Conservation (phyloP, 2,113 vertebrate genomes). For the Hirundichthys speculiger region DNA sequence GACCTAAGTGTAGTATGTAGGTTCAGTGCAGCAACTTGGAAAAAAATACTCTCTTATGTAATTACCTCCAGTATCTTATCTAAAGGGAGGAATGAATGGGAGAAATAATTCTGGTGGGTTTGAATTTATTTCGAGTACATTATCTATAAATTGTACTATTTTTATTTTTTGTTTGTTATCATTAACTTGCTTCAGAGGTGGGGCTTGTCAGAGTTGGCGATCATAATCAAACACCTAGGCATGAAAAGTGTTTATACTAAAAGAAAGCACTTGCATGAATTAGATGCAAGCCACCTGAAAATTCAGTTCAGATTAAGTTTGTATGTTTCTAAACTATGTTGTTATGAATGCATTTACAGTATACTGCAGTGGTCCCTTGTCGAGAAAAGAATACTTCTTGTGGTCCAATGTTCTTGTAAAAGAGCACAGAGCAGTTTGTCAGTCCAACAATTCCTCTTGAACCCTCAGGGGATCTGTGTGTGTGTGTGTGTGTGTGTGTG, state of each 20-base stretch:
- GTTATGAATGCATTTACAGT: neutral
- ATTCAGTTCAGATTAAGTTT: neutral
- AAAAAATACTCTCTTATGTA: neutral
- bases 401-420: conserved; percentile 16
- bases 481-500: conserved; percentile 12
- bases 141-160: too few relatives aligned
- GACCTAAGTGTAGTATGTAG: conserved; percentile 27
- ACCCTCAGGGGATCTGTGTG: conserved; percentile 35
- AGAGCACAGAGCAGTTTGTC: conserved; percentile 39
- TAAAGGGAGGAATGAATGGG: neutral
- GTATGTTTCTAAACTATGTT: too few relatives aligned
- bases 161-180: neutral
- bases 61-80: neutral
- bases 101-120: neutral
- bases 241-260: neutral
- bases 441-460: conserved; percentile 51
- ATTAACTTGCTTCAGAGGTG: neutral
- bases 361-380: neutral
- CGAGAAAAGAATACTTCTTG: conserved; percentile 14
- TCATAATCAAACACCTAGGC: too few relatives aligned
- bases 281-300: neutral
- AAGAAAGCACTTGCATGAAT: neutral
- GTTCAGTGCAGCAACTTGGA: conserved; percentile 14
- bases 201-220: neutral
- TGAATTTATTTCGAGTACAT: too few relatives aligned